Conservation (phyloP, 1,140 invertebrate species). For the Phthorimaea operculella region DNA sequence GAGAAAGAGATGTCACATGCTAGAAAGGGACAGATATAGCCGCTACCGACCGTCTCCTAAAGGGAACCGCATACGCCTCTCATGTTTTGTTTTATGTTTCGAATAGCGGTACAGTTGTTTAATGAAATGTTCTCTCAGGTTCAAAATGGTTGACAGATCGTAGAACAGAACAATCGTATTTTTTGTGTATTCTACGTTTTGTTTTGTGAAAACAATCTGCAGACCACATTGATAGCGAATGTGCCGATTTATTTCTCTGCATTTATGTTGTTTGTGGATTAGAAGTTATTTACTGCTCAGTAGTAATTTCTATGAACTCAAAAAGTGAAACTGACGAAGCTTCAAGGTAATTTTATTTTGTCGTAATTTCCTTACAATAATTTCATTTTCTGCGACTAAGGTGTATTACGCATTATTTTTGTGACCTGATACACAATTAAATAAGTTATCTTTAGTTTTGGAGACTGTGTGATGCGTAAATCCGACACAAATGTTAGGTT, state of each 20-base stretch:
- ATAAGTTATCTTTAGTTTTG: slow-evolving; percentile 5
- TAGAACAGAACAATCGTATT: slow-evolving; percentile 40
- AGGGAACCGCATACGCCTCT: too few species aligned
- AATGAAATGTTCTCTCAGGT: slow-evolving; percentile 16
- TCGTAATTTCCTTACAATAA: slow-evolving; percentile 1
- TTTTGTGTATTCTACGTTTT: slow-evolving; percentile 43
- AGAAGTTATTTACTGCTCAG: slow-evolving; percentile 35
- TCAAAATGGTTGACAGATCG: slow-evolving; percentile 44
- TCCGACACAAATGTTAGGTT: slow-evolving; percentile 38
- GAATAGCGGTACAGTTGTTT: too few species aligned
- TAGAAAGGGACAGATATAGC: too few species aligned
- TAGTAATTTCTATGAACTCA: slow-evolving; percentile 66
- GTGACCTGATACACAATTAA: neutral
- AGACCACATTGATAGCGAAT: slow-evolving; percentile 29
- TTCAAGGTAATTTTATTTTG: slow-evolving; percentile 59
- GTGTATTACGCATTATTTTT: slow-evolving; percentile 8
- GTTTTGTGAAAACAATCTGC: slow-evolving; percentile 37
- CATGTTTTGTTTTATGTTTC: too few species aligned
- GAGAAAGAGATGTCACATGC: too few species aligned
- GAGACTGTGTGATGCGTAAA: slow-evolving; percentile 25
- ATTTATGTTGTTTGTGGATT: slow-evolving; percentile 35
- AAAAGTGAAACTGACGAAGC: slow-evolving; percentile 67
- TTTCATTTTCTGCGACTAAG: slow-evolving; percentile 12
- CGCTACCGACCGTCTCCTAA: too few species aligned
- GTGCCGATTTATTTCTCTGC: slow-evolving; percentile 25